Evolutionary conservation across 2,797 vertebrate genomes (phyloP), one percentile per base, ranked within the genome.

Genomic region (Melanotaenia parkinsoni): DNA sequence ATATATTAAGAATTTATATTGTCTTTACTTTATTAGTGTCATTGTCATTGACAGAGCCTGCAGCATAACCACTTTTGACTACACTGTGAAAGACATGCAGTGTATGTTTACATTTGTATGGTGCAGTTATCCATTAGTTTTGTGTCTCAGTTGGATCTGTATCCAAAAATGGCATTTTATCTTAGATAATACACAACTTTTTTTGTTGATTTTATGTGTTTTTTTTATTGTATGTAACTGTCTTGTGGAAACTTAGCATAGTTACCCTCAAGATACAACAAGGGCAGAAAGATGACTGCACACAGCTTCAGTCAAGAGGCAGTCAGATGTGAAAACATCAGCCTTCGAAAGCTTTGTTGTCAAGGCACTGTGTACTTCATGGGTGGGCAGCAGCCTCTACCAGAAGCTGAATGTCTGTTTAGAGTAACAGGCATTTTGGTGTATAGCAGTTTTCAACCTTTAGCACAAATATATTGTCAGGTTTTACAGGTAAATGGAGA

Each of bases 321-420:
- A 71, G 60, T 73, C 75, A 80, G 71, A 79, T 84, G 79, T 80
- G 63, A 74, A 77, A 85, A 82, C 72, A 78, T 32, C 62, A 68
- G 54, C 60, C 32, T 9, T 3, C 1, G 24, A 35, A 70, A 73
- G 59, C 78, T 78, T 58, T 35, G 79, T 70, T 79, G 60, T 77
- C 83, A 79, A 57, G 73, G 70, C 67, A 43, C 13, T 70, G 83
- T 63, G 60, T 43, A 16, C 40, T 43, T 43, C 13, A 4, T 43
- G 14, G 14, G 14, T 43, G 14, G 14, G 57, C 59, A 26, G 40
- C 70, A 74, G 77, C 59, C 73, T 74, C 65, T 26, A 18, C 67
- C 30, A 53, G 33, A 70, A 63, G 61, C 58, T 67, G 1, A 58
- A 57, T 76, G 67, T 72, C 62, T 62, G 6, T 32, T 43, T 11